Percentiles rank a stretch among this genome's conserved stretches.
phyloP scores from a whole-genome alignment of 2,888 invertebrate genomes.

The Torymus texanus region DNA sequence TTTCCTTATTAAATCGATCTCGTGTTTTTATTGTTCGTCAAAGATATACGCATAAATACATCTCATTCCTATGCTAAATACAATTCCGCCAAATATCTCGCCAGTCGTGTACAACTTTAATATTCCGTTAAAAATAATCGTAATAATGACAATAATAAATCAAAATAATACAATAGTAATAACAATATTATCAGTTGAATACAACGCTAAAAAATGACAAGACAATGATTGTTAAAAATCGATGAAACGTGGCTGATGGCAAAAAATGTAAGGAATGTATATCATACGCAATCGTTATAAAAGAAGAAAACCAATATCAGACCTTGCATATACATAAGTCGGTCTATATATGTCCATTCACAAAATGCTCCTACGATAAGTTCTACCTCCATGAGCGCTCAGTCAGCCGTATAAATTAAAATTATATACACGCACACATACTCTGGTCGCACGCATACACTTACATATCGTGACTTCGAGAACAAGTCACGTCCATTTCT shows the following conservation, averaged over 20 bases:
- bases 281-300: conserved; percentile 1
- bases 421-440: conserved; percentile 55
- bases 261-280: conserved; percentile 53
- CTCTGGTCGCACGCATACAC: conserved; percentile 38
- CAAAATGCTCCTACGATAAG: conserved; percentile 40
- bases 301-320: conserved; percentile 25
- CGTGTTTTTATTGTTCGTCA: conserved; percentile 53
- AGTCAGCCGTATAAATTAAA: conserved; percentile 55
- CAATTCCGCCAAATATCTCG: conserved; percentile 48
- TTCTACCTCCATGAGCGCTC: conserved; percentile 49
- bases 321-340: conserved; percentile 2
- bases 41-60: conserved; percentile 56
- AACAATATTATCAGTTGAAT: conserved; percentile 38
- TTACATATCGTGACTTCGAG: conserved; percentile 26
- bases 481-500: conserved; percentile 24
- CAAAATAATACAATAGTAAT: conserved; percentile 34
- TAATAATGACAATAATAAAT: conserved; percentile 17
- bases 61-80: conserved; percentile 54
- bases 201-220: conserved; percentile 47
- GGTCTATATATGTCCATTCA: conserved; percentile 21
- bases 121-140: conserved; percentile 45
- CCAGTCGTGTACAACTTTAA: conserved; percentile 47
- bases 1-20: conserved; percentile 55
- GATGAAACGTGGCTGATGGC: conserved; percentile 48
- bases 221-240: conserved; percentile 47